Conservation (phyloP, 2,113 vertebrate species). For the Isichthys henryi region DNA sequence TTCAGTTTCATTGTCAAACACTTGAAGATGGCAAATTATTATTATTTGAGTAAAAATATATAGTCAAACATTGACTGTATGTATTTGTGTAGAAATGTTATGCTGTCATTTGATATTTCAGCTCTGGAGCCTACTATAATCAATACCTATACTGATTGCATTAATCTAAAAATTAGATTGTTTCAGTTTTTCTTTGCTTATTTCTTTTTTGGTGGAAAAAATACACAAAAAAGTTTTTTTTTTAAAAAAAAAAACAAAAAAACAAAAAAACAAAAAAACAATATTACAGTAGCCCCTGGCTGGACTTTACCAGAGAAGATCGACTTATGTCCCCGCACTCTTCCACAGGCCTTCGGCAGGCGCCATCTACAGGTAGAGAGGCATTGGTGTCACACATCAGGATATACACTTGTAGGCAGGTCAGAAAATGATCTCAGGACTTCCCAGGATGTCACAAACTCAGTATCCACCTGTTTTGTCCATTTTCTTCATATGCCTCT, state of each 20-base stretch:
- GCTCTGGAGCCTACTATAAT: conserved; percentile 7
- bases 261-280: not conserved
- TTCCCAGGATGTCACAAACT: too few species aligned
- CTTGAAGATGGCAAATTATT: not conserved
- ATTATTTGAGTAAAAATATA: not conserved
- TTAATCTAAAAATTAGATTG: conserved; percentile 12
- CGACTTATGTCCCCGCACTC: conserved; percentile 51
- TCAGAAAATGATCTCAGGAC: not conserved
- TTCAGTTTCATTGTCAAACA: not conserved
- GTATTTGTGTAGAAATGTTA: not conserved
- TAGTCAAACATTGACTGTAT: conserved; percentile 19
- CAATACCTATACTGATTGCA: not conserved
- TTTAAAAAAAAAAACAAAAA: not conserved
- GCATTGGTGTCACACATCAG: not conserved
- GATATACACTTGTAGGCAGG: not conserved
- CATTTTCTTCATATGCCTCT: not conserved
- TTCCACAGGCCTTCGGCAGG: conserved; percentile 51
- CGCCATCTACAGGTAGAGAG: conserved; percentile 32
- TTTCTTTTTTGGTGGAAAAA: not conserved
- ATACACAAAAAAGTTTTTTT: not conserved
- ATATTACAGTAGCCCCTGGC: conserved; percentile 31
- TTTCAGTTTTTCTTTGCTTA: not conserved
- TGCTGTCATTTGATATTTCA: not conserved
- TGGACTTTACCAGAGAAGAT: conserved; percentile 37
- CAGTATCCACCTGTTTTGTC: conserved; percentile 31